Evolutionary conservation across 92 coral and sea anemone genomes (phyloP), one percentile per base, ranked within the genome.

Genomic region (Epizoanthus illoricatus): DNA sequence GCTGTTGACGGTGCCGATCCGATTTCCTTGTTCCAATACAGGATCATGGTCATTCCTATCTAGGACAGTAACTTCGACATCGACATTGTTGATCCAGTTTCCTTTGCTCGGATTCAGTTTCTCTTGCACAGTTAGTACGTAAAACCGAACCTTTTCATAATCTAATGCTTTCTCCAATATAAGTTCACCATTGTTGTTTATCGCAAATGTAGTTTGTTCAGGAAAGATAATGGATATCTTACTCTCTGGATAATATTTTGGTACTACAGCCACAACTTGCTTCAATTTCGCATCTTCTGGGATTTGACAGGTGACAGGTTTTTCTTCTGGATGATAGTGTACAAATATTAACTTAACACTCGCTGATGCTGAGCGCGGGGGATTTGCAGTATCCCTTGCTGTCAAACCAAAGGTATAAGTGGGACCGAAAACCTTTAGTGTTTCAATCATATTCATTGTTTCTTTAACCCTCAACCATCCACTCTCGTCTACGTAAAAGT

Each of bases 11-110:
- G 86, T 78, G n/a, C 89, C 89, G 15, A 86, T 80, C 13, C 85
- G 80, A 18, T 20, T 54, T 21, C 15, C 56, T 41, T 57, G 65
- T 58, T 74, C 71, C 59, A 88, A 81, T 8, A 79, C 72, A 3
- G 97, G 97, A 11, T 82, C 90, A 43, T 93, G 88, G 54, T 93
- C 94, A 33, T 93, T 93, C 28, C 83, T 89, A 71, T 93, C 97
- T 20, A 36, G 72, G 20, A 93, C 86, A 19, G 89, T 81, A 16
- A 93, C 85, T 58, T 90, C 92, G 16, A 90, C 79, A 55, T 49
- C 84, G 9, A 81, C 54, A 81, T 90, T 89, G 49, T 86, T 76
- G 33, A 73, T 18, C 43, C 86, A 39, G 4, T 85, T 74, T 1
- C 83, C 92, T n/a, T 85, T 65, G 12, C 80, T 71, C 3, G 76